Conservation (phyloP, 37 sponge, comb jelly and placozoan species). For the Corticium candelabrum region DNA sequence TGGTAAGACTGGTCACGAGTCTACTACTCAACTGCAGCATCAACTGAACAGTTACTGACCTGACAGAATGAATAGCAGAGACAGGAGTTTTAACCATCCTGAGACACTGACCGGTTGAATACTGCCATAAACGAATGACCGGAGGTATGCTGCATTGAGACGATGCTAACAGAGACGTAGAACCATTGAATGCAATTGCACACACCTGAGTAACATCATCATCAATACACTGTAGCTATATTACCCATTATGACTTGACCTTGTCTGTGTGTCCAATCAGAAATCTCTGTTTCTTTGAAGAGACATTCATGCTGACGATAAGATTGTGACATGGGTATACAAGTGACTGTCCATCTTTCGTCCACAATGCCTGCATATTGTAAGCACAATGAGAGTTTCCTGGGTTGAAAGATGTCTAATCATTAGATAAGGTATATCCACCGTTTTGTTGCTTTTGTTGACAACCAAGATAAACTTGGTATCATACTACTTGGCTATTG, state of each 20-base stretch:
- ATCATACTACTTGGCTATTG: no score
- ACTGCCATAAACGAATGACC: not conserved
- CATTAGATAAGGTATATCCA: no score
- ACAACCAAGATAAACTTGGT: no score
- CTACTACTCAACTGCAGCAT: no score
- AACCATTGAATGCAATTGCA: not conserved
- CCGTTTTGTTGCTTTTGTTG: no score
- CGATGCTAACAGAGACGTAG: not conserved
- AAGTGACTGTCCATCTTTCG: slow-evolving; percentile 25
- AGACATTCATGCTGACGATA: slow-evolving; percentile 53
- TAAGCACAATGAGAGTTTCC: no score
- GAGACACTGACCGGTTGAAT: not conserved
- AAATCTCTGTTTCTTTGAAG: slow-evolving; percentile 41
- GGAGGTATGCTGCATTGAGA: not conserved
- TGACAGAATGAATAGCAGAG: not conserved
- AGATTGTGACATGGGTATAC: slow-evolving; percentile 64
- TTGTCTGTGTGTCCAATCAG: slow-evolving; percentile 79
- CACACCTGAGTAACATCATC: slow-evolving; percentile 38
- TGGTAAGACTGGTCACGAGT: no score
- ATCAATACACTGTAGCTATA: no score
- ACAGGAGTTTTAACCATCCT: not conserved
- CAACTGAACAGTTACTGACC: no score
- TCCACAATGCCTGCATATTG: slow-evolving; percentile 30
- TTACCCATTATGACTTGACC: no score
- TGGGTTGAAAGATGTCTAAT: no score